Evolutionary conservation across 2,888 invertebrate genomes (phyloP), one percentile per base, ranked within the genome.

Genomic region (Augochlorella aurata): DNA sequence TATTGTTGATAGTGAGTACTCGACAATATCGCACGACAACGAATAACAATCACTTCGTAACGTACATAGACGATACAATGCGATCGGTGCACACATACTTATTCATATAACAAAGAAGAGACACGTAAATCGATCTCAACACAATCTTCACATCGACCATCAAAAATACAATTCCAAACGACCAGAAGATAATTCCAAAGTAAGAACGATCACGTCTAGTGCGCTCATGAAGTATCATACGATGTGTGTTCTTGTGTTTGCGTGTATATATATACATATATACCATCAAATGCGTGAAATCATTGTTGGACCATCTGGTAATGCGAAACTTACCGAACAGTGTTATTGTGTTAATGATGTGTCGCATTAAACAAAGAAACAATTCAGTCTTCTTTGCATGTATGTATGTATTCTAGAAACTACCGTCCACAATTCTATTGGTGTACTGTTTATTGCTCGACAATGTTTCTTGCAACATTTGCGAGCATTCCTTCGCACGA

Each of bases 331-430:
- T 83, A 83, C 83, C 83, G 83, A 83, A 79, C 83, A 83, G 83
- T 83, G 83, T 83, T 83, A 83, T 83, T 83, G 83, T 83, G 83
- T 83, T 83, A 83, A 83, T 83, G 83, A 75, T 73, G 83, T 83
- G 79, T 83, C 71, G 83, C 83, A 83, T 83, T 83, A 79, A 83
- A 83, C 83, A 83, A 83, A 83, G 72, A 79, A 72, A 83, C 45
- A 76, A 71, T 82, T 79, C 79, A 83, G 49, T 76, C 72, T 72
- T 76, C 52, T 52, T 74, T 29, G 69, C 49, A 52, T 65, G 44
- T 38, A 69, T n/a, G 29, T 58, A 21, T 14, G 54, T 54, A 21
- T 9, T 47, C 14, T 76, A 44, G 38, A 38, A 10, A 63, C 63
- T 63, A 63, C 38, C 38, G 63, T 63, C 63, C 63, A 44, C 29